Evolutionary conservation across 2,113 vertebrate genomes (phyloP).

Genomic region (Brachypodius melanocephalos): DNA sequence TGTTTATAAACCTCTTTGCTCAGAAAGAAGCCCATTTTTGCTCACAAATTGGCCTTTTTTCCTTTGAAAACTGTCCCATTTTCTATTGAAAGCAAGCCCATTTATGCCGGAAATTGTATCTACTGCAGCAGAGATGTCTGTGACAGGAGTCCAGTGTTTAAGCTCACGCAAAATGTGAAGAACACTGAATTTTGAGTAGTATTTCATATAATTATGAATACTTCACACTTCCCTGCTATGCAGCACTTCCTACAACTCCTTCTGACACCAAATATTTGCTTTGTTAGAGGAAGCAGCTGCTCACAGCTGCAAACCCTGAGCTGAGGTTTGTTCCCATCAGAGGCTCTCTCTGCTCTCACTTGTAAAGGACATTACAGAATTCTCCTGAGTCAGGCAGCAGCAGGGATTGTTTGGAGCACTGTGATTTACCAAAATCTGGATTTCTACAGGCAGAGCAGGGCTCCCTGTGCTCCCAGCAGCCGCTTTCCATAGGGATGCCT

Average conservation of each 20-base stretch:
- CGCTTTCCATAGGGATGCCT: fast-evolving
- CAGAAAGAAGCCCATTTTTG: conserved; percentile 7
- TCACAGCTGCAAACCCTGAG: not conserved
- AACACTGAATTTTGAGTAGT: conserved; percentile 26
- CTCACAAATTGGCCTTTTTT: conserved; percentile 25
- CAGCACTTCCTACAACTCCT: not conserved
- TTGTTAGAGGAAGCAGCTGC: not conserved
- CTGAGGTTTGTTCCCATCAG: not conserved
- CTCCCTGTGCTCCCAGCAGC: not conserved
- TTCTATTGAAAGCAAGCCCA: conserved; percentile 34
- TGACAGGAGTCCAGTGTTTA: conserved; percentile 38
- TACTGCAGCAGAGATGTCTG: conserved; percentile 25
- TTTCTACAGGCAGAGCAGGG: not conserved
- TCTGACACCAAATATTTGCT: conserved; percentile 52
- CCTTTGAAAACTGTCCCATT: conserved; percentile 19
- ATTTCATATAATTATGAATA: conserved; percentile 16
- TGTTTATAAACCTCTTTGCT: not conserved
- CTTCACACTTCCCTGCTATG: not conserved
- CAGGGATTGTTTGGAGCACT: not conserved
- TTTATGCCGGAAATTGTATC: conserved; percentile 28
- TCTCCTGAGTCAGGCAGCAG: not conserved
- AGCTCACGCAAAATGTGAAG: not conserved
- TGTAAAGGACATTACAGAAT: not conserved
- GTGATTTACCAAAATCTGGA: not conserved
- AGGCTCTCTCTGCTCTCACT: not conserved